Conservation (phyloP, 2,888 invertebrate genomes). For the Creontiades dilutus region DNA sequence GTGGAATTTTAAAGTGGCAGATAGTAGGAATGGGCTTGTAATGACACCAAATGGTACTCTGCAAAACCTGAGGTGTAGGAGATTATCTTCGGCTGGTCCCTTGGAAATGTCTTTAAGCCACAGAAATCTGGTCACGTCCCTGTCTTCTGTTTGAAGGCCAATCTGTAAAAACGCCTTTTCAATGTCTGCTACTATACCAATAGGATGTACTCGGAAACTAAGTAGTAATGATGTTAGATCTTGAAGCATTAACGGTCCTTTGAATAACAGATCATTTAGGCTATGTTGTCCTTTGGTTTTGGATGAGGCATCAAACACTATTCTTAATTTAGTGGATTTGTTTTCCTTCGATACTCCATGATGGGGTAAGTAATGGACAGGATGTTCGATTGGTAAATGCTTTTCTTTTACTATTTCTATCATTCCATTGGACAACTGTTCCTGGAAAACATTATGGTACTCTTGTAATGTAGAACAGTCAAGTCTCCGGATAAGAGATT, state of each 20-base stretch:
- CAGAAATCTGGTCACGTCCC: conserved; percentile 47
- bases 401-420: background rate
- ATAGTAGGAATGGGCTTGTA: conserved; percentile 48
- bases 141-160: conserved; percentile 38
- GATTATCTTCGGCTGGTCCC: background rate
- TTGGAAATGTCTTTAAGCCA: conserved; percentile 44
- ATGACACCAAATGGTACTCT: conserved; percentile 54
- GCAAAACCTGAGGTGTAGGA: background rate
- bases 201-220: background rate
- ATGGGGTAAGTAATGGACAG: conserved; percentile 53
- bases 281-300: conserved; percentile 18
- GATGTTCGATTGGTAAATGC: background rate
- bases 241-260: conserved; percentile 24
- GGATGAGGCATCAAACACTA: conserved; percentile 50
- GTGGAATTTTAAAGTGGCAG: background rate
- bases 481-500: background rate
- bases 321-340: conserved; percentile 48
- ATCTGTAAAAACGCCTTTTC: conserved; percentile 61
- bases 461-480: background rate
- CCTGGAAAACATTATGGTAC: background rate
- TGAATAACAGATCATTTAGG: conserved; percentile 41
- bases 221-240: background rate
- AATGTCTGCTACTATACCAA: conserved; percentile 35
- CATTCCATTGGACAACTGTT: conserved; percentile 20
- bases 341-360: conserved; percentile 7